phyloP scores from a whole-genome alignment of 2,888 invertebrate species.

The Tetragnatha montana region DNA sequence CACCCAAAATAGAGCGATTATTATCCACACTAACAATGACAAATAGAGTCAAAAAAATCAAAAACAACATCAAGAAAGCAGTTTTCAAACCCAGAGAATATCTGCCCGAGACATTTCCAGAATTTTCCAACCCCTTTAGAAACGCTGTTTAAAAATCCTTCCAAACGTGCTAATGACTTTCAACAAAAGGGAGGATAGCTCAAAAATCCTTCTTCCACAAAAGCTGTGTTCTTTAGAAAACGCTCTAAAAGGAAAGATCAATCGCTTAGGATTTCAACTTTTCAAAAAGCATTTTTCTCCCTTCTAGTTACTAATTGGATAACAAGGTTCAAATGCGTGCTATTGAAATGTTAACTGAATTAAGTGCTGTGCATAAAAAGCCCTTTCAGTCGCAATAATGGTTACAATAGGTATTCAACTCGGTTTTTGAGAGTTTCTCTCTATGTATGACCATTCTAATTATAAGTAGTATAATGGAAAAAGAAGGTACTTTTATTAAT shows the following conservation, averaged over 20 bases:
- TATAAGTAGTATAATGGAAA: no score
- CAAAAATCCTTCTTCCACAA: not conserved
- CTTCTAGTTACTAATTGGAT: not conserved
- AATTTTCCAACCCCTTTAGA: not conserved
- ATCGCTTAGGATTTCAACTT: not conserved
- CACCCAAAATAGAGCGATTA: no score
- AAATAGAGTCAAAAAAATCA: not conserved
- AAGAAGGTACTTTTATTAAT: no score
- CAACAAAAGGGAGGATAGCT: not conserved
- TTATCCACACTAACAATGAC: no score
- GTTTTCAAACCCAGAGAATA: not conserved
- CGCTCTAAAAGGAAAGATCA: no score
- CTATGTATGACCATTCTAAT: no score
- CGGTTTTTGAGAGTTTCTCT: no score
- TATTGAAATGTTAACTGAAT: not conserved
- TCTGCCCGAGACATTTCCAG: not conserved
- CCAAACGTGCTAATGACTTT: constrained; percentile 1
- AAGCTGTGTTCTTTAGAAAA: not conserved
- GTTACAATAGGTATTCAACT: no score
- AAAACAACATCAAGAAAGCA: not conserved
- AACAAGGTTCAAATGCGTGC: not conserved
- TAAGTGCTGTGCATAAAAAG: no score
- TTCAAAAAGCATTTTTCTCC: not conserved
- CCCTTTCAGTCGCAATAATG: no score
- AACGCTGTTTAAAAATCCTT: not conserved